These are phyloP conservation scores for Upupa epops DNA, from an alignment of 2,113 vertebrate species.

Conservation along the genomic window DNA sequence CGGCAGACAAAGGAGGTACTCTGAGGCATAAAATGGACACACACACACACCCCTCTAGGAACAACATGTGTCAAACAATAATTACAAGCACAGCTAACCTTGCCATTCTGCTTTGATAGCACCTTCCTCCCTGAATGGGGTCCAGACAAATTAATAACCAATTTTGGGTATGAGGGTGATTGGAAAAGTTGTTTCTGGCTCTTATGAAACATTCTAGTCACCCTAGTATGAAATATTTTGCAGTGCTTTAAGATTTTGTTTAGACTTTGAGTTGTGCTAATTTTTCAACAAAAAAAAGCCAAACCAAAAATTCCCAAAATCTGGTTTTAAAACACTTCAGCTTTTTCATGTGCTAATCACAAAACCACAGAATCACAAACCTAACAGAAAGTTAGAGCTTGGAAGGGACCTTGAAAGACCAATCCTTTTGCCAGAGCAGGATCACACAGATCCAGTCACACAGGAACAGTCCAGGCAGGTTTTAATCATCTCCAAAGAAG, in stretches of 20 bases:
- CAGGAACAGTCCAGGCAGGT: too few species aligned
- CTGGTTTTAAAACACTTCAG: neutral
- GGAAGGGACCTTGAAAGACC: too few species aligned
- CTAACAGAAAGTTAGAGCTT: too few species aligned
- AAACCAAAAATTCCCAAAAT: neutral
- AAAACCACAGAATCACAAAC: too few species aligned
- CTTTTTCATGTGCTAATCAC: neutral
- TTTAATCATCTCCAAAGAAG: too few species aligned
- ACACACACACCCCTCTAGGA: neutral
- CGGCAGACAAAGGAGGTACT: neutral
- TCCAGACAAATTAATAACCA: neutral
- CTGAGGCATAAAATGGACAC: accelerated
- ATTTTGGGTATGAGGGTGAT: neutral
- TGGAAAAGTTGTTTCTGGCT: neutral
- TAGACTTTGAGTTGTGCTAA: neutral
- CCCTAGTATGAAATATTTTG: neutral
- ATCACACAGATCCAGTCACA: too few species aligned
- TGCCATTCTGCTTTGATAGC: neutral
- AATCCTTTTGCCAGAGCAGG: too few species aligned
- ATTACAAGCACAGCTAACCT: neutral
- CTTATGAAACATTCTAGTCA: neutral
- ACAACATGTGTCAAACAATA: neutral
- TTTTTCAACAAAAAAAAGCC: neutral
- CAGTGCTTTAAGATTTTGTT: neutral
- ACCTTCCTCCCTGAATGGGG: neutral